Conservation (phyloP, 2,888 invertebrate genomes). For the Branchinecta sandiegonensis region DNA sequence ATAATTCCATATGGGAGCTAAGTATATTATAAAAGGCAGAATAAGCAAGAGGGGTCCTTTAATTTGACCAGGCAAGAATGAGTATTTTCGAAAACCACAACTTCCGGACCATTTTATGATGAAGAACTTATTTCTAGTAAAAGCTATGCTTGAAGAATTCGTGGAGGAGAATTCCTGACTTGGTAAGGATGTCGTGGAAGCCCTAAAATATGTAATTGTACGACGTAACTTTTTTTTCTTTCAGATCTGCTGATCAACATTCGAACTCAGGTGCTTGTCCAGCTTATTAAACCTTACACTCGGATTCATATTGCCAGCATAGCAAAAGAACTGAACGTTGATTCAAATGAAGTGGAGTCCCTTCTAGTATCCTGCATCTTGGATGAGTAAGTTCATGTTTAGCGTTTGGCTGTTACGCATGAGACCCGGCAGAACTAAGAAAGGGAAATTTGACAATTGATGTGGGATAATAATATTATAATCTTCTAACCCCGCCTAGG, state of each 20-base stretch:
- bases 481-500: not conserved
- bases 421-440: not conserved
- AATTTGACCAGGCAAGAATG: too few relatives aligned
- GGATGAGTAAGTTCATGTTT: slow-evolving; percentile 60
- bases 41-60: too few relatives aligned
- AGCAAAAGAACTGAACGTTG: slow-evolving; percentile 83
- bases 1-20: too few relatives aligned
- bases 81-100: too few relatives aligned
- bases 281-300: slow-evolving; percentile 93
- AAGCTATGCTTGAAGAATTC: too few relatives aligned
- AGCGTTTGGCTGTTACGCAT: not conserved
- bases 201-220: slow-evolving; percentile 25
- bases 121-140: too few relatives aligned
- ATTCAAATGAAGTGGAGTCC: slow-evolving; percentile 87
- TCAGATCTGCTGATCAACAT: slow-evolving; percentile 82
- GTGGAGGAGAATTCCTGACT: too few relatives aligned
- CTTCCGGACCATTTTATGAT: too few relatives aligned
- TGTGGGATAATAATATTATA: not conserved
- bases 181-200: too few relatives aligned
- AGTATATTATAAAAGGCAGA: too few relatives aligned
- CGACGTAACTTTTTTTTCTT: slow-evolving; percentile 28
- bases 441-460: slow-evolving; percentile 6
- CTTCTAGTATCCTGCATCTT: slow-evolving; percentile 92
- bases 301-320: slow-evolving; percentile 96
- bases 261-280: slow-evolving; percentile 89